Base-by-base conservation (phyloP, 2,888 invertebrate genomes). In the Phasia obesa region DNA sequence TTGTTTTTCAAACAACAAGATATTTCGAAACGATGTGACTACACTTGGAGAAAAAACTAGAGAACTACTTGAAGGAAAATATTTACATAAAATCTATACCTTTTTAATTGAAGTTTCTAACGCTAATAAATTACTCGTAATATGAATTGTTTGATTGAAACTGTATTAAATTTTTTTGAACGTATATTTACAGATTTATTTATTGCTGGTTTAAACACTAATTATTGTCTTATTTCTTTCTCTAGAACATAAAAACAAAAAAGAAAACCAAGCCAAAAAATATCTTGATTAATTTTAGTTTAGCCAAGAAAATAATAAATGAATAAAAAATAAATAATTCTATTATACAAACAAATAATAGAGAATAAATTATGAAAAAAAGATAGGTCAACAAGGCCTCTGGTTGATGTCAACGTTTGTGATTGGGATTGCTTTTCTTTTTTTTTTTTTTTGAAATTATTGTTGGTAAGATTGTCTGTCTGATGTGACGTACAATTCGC, bases 401-500 rank as follows among this genome's bases (percentile, higher is more conserved):
- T 59, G 38, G 38, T 60, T 71, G 53, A 79, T 79, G 78, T 75
- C 64, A 86, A 79, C 73, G 73, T 35, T 67, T 79, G 57, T 53
- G 42, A 70, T 62, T 67, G 35, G 47, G 47, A 59, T 73, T 51
- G 73, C 67, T 44, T 57, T 49, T 51, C 81, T 44, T 75, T 74
- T n/a, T 51, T 62, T 15, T 64, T n/a, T n/a, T n/a, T 38, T 21
- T 62, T 69, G 23, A 13, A 35, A 17, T 57, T 55, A 5, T 67
- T 60, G 64, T 81, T 75, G 27, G 38, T 53, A 19, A 60, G 67
- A 76, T 47, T 77, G 60, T 44, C 59, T 77, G 60, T 44, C 59
- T 65, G 59, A 21, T 86, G 81, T 89, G 88, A 89, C 88, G 88
- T 86, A 88, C 85, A 87, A 85, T 86, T 88, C 88, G 87, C 87